Base-by-base conservation (phyloP, 2,113 vertebrate species). In the Carettochelys insculpta region DNA sequence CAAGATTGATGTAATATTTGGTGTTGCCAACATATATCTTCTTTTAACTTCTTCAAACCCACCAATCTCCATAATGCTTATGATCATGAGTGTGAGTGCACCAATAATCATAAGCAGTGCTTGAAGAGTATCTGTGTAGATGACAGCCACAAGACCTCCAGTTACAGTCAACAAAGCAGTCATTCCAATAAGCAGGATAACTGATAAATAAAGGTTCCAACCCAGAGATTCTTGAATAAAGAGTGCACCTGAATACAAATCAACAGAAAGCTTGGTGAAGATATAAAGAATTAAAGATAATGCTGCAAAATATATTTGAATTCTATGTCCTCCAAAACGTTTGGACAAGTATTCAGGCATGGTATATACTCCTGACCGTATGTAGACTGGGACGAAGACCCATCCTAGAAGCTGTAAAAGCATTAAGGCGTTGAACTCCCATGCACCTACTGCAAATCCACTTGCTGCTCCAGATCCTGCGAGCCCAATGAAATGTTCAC, bases 401-500 rank as follows among this genome's bases (percentile, higher is more conserved):
- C 99, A 99, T 95, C 99, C 99, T 68, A 99, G 98, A 93, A 99
- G 98, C 97, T 99, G 99, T 97, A 99, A 98, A 94, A 99, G 98
- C 93, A 99, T 97, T 95, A 99, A 98, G 92, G 99, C 99, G 95
- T 99, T 99, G 97, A 99, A 99, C 82, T 99, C 99, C 99, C 99
- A 99, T 3, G 99, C 99, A 71, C 98, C 99, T 79, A 99, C 99
- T 88, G 99, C 99, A 97, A 98, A 99, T 97, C 99, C 99, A 88
- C 99, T 99, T 0, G 99, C 99, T 50, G 99, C 99, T 98, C 99
- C 99, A 56, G 99, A 99, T 94, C 99, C 99, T 90, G 99, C 99
- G 92, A 99, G 98, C 96, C 99, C 99, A 97, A 99, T 99, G 98
- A 99, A 99, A 97, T 99, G 99, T 97, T 99, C 99, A 89, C 99